These are phyloP conservation scores for Hemicordylus capensis DNA, from an alignment of 2,113 vertebrate genomes.

Conservation along the genomic window DNA sequence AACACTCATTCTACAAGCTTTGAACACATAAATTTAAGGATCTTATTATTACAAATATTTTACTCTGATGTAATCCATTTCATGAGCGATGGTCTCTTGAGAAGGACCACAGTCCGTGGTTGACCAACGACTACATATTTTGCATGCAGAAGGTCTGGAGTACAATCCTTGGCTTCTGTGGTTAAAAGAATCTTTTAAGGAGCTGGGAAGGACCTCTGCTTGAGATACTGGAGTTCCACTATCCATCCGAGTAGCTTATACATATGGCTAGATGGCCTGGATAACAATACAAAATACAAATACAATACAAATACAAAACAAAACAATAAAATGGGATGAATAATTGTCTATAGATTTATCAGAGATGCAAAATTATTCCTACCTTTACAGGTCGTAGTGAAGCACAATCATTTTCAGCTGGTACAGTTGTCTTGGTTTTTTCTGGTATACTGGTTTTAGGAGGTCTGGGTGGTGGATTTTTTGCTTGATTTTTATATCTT, in stretches of 20 bases:
- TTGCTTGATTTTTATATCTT: constrained; percentile 77
- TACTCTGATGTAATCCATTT: background rate
- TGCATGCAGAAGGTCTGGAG: background rate
- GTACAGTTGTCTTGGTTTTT: constrained; percentile 17
- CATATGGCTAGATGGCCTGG: background rate
- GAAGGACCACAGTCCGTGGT: background rate
- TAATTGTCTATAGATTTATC: constrained; percentile 13
- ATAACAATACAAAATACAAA: too few relatives aligned
- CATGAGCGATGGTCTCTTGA: background rate
- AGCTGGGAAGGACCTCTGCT: background rate
- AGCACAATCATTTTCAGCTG: background rate
- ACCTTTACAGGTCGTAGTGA: constrained; percentile 65
- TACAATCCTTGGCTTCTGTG: background rate
- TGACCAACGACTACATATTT: background rate
- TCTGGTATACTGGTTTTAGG: constrained; percentile 77
- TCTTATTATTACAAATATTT: background rate
- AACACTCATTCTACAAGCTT: background rate
- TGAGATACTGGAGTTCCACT: background rate
- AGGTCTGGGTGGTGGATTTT: constrained; percentile 82
- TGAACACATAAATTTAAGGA: background rate
- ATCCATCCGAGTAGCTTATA: background rate
- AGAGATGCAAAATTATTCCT: constrained; percentile 43
- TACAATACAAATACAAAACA: constrained; percentile 13
- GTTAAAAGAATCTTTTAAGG: background rate
- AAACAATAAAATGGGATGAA: constrained; percentile 8